Percentiles rank a stretch among this genome's conserved stretches.
Conservation (phyloP, 2,113 vertebrate genomes). For the Rhadina sibilatrix region DNA sequence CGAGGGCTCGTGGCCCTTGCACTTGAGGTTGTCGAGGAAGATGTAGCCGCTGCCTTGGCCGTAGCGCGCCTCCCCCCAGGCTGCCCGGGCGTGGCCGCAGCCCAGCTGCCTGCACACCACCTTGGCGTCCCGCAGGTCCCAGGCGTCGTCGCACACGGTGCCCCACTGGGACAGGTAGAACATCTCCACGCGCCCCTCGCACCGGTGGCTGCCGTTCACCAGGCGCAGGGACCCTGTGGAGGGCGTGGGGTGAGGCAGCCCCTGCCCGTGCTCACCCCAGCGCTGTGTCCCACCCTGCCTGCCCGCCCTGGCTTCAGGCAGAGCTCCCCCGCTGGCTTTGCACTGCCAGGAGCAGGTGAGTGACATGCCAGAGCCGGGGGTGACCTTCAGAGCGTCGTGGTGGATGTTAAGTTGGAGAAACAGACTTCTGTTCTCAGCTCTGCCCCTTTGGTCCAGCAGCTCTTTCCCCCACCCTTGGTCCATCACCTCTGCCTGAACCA, state of each 20-base stretch:
- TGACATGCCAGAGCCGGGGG: not conserved
- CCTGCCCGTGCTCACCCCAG: accelerated
- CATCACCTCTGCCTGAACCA: not conserved
- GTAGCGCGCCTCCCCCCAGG: slow-evolving; percentile 79
- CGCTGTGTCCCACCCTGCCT: accelerated
- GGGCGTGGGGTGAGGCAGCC: not conserved
- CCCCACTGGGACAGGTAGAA: slow-evolving; percentile 87
- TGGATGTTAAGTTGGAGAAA: not conserved
- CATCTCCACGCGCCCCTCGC: slow-evolving; percentile 92
- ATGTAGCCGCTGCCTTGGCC: slow-evolving; percentile 87
- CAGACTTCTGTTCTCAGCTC: not conserved
- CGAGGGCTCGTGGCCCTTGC: slow-evolving; percentile 81
- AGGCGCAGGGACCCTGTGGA: slow-evolving; percentile 81
- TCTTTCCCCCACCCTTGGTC: not conserved
- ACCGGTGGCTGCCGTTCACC: slow-evolving; percentile 81
- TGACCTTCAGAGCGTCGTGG: accelerated
- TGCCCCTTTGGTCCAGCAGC: too few species aligned
- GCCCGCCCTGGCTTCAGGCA: not conserved
- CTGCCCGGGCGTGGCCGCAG: slow-evolving; percentile 81
- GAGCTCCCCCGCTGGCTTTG: not conserved
- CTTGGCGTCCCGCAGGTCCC: slow-evolving; percentile 87
- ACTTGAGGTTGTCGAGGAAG: slow-evolving; percentile 95
- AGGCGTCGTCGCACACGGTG: slow-evolving; percentile 93
- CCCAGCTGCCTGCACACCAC: slow-evolving; percentile 87
- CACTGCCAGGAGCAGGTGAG: not conserved